These are phyloP conservation scores for Coreius guichenoti DNA, from an alignment of 2,797 vertebrate genomes.

Conservation along the genomic window DNA sequence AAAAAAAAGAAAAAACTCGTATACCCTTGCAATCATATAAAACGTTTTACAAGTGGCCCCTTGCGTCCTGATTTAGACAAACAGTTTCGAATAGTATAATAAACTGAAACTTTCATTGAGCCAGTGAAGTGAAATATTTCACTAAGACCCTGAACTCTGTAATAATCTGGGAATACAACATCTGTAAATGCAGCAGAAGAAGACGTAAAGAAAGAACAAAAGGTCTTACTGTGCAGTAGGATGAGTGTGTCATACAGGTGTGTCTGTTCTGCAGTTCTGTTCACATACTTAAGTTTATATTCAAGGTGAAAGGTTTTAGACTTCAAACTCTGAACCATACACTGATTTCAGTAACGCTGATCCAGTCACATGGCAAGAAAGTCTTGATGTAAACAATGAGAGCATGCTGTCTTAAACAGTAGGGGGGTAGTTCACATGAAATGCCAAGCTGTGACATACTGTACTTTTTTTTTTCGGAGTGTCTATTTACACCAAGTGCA, in stretches of 20 bases:
- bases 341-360: slow-evolving; percentile 59
- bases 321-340: slow-evolving; percentile 77
- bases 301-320: slow-evolving; percentile 63
- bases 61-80: neutral
- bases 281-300: slow-evolving; percentile 16
- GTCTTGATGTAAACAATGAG: slow-evolving; percentile 72
- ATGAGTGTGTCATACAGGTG: slow-evolving; percentile 19
- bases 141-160: neutral
- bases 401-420: slow-evolving; percentile 28
- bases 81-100: neutral
- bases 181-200: slow-evolving; percentile 3
- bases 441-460: neutral
- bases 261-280: neutral
- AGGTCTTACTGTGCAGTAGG: slow-evolving; percentile 9
- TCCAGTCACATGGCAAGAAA: slow-evolving; percentile 74
- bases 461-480: neutral
- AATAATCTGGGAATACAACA: neutral
- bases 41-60: slow-evolving; percentile 2
- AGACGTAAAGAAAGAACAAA: slow-evolving; percentile 16
- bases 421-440: neutral
- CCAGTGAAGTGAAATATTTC: slow-evolving; percentile 7
- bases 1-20: neutral
- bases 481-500: too few species aligned
- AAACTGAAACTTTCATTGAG: neutral
- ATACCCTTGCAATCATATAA: neutral